Evolutionary conservation across 2,113 vertebrate genomes (phyloP).

Genomic region (Aramus guarauna): DNA sequence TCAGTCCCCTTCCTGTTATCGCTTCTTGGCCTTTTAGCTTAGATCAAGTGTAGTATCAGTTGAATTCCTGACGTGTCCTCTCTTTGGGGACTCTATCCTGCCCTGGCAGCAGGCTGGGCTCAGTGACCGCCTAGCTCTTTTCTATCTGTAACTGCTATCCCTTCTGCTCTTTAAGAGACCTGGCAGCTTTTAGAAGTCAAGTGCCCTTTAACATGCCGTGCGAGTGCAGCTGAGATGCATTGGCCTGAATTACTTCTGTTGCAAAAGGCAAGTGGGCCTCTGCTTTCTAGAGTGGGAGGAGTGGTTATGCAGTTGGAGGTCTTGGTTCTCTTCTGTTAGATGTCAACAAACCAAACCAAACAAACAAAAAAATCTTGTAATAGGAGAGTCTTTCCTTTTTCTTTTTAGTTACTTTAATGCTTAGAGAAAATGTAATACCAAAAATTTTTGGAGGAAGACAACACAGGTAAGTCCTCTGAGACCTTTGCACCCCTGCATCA

Average conservation of each 20-base stretch:
- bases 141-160: neutral
- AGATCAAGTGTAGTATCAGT: neutral
- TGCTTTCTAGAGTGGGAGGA: neutral
- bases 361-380: neutral
- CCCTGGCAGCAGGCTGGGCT: neutral
- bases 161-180: neutral
- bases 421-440: neutral
- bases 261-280: neutral
- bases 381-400: accelerated
- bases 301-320: neutral
- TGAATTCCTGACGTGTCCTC: neutral
- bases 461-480: neutral
- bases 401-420: neutral
- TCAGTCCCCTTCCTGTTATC: neutral
- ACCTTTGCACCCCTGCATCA: neutral
- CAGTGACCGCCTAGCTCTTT: neutral
- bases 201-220: neutral
- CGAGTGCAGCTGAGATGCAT: neutral
- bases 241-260: constrained; percentile 6
- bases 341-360: neutral
- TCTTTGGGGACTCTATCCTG: neutral
- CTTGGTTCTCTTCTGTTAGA: accelerated
- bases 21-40: neutral
- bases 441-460: neutral
- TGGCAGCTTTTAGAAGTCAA: neutral